These are phyloP conservation scores for Gavia stellata DNA, from an alignment of 2,113 vertebrate genomes.

Conservation along the genomic window DNA sequence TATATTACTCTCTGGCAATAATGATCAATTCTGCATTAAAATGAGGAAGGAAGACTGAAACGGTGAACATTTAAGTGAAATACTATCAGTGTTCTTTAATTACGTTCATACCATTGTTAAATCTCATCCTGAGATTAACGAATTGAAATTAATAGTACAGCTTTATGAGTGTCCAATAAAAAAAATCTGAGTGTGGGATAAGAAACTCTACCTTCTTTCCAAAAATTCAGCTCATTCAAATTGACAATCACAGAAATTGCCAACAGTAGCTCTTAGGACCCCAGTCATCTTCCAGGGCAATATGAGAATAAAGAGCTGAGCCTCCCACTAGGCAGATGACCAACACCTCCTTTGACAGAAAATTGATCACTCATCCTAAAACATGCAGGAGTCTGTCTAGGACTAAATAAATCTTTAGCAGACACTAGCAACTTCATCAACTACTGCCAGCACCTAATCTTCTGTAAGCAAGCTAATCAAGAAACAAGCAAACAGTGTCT, in stretches of 20 bases:
- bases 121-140: background rate
- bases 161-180: background rate
- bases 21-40: background rate
- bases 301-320: background rate
- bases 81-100: background rate
- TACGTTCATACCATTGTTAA: background rate
- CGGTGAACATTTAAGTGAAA: background rate
- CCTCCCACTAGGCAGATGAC: background rate
- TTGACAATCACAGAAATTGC: background rate
- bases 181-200: background rate
- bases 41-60: background rate
- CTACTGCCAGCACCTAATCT: conserved; percentile 29
- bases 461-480: conserved; percentile 39
- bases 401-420: conserved; percentile 44
- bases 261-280: background rate
- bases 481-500: conserved; percentile 1
- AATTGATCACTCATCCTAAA: conserved; percentile 34
- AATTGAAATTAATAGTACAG: background rate
- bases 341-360: conserved; percentile 8
- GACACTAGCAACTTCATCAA: conserved; percentile 25
- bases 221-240: background rate
- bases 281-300: background rate
- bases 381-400: conserved; percentile 17
- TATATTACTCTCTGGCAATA: background rate
- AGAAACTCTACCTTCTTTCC: background rate